Evolutionary conservation across 2,888 invertebrate species (phyloP).

Genomic region (Tachina fera): DNA sequence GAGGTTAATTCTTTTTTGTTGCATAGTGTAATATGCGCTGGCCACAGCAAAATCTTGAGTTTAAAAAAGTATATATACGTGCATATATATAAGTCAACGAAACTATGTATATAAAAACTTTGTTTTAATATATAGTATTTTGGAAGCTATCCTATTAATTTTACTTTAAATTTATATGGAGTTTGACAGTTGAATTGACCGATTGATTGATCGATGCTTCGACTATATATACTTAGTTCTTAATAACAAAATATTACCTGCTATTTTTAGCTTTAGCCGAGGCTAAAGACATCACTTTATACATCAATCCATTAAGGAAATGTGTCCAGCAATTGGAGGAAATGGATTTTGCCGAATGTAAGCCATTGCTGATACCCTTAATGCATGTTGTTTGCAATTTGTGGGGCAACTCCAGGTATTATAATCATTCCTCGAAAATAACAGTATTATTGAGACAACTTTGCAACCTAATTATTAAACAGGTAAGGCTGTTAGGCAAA

Average conservation of each 20-base stretch:
- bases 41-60: no score
- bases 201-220: no score
- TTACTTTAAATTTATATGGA: no score
- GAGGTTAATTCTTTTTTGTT: no score
- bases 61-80: no score
- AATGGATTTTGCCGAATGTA: slow-evolving; percentile 92
- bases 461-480: slow-evolving; percentile 94
- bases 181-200: no score
- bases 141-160: no score
- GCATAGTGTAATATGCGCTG: no score
- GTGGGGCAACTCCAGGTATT: slow-evolving; percentile 95
- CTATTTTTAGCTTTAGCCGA: slow-evolving; percentile 89
- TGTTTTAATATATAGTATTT: no score
- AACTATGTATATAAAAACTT: no score
- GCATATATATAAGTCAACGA: no score
- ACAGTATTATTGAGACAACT: slow-evolving; percentile 95
- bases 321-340: slow-evolving; percentile 92
- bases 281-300: slow-evolving; percentile 94
- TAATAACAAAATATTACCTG: not conserved
- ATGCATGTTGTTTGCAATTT: slow-evolving; percentile 94
- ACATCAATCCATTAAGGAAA: slow-evolving; percentile 91
- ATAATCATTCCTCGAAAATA: slow-evolving; percentile 94
- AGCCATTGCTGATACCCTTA: slow-evolving; percentile 88
- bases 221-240: not conserved
- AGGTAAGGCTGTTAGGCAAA: slow-evolving; percentile 84